A percentile compares a stretch with the other conserved stretches of the same genome.
Conservation (phyloP, 2,113 vertebrate genomes). For the Chaetorhynchus papuensis region DNA sequence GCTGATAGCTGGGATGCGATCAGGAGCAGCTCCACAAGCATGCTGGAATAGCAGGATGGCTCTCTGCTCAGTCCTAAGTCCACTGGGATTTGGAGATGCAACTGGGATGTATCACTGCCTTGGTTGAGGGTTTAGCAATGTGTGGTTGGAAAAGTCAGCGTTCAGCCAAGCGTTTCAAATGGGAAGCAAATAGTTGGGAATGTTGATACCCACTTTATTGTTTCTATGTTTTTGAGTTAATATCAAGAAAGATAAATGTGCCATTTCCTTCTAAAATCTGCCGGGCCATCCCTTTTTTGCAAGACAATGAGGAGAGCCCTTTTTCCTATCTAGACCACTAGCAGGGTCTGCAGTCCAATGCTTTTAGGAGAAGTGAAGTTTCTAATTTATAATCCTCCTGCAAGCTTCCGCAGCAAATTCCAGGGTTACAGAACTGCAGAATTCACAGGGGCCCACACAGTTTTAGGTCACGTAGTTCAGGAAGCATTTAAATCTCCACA, state of each 20-base stretch:
- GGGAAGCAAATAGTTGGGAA: not conserved
- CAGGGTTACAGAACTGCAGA: not conserved
- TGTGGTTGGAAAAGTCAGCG: not conserved
- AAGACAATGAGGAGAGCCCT: not conserved
- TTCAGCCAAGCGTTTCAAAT: not conserved
- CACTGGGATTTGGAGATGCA: not conserved
- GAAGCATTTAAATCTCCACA: not conserved
- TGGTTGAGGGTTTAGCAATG: not conserved
- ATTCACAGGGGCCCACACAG: not conserved
- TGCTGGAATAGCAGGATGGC: not conserved
- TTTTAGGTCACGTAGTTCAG: conserved; percentile 39
- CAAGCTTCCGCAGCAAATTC: conserved; percentile 6
- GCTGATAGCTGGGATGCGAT: not conserved
- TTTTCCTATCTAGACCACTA: not conserved
- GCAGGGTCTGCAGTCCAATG: not conserved
- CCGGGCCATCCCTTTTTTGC: not conserved
- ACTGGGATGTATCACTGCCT: not conserved
- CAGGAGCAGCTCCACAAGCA: not conserved
- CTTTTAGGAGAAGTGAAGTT: not conserved
- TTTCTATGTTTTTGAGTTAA: not conserved
- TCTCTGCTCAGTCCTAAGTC: not conserved
- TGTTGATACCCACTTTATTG: not conserved
- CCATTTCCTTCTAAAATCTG: not conserved
- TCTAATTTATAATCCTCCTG: not conserved
- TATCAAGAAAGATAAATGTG: not conserved